These are phyloP conservation scores for Bujurquina vittata DNA, from an alignment of 2,113 vertebrate genomes.

Conservation along the genomic window DNA sequence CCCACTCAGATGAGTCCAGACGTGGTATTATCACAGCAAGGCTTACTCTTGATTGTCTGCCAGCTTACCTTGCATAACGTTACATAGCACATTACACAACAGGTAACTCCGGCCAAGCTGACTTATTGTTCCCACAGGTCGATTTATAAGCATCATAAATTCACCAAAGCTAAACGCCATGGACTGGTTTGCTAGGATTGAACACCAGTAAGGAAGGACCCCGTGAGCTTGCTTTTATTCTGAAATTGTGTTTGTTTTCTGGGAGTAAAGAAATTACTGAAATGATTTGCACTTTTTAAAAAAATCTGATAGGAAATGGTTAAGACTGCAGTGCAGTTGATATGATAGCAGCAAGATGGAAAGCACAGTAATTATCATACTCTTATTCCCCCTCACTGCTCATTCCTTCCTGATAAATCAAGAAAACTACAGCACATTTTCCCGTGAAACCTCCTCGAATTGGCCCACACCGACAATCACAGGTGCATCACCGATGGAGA, in stretches of 20 bases:
- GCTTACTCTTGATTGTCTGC: slow-evolving; percentile 27
- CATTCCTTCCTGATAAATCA: neutral
- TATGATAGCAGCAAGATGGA: neutral
- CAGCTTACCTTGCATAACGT: slow-evolving; percentile 50
- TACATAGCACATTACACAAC: slow-evolving; percentile 51
- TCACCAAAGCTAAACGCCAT: neutral
- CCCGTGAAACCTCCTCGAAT: slow-evolving; percentile 12
- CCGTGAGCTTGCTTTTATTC: neutral
- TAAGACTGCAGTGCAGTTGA: neutral
- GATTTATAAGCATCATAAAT: slow-evolving; percentile 31
- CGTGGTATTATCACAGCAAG: neutral
- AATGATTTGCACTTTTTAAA: neutral
- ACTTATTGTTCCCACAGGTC: neutral
- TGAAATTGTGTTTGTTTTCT: neutral
- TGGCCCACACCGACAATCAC: neutral
- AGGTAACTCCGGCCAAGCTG: slow-evolving; percentile 11
- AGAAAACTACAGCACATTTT: neutral
- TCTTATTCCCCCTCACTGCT: neutral
- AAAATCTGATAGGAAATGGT: neutral
- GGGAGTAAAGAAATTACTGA: neutral
- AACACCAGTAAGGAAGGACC: neutral
- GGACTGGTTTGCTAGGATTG: neutral
- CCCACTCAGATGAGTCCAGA: slow-evolving; percentile 2
- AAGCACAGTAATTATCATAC: neutral
- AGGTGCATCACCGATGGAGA: slow-evolving; percentile 8